These are phyloP conservation scores for Ormyrus nitidulus DNA, from an alignment of 2,888 invertebrate species.

Conservation along the genomic window DNA sequence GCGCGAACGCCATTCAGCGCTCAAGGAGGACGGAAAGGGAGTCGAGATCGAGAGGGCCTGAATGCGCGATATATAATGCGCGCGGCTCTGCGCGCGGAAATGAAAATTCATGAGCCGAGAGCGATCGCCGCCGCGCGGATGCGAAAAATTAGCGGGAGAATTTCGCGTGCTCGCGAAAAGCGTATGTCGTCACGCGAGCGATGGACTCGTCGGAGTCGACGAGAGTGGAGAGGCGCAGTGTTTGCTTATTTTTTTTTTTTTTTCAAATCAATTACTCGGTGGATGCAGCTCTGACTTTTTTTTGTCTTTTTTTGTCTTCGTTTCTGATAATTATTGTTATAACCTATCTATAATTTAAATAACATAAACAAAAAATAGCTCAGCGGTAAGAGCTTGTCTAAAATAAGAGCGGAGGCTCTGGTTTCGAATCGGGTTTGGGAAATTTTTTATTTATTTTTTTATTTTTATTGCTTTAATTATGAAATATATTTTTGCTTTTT, in stretches of 20 bases:
- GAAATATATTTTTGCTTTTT: too few species aligned
- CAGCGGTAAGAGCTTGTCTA: too few species aligned
- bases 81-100: neutral
- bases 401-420: too few species aligned
- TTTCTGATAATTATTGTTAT: neutral
- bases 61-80: neutral
- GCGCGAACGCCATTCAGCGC: slow-evolving; percentile 2
- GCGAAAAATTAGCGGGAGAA: neutral
- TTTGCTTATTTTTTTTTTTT: neutral
- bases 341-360: too few species aligned
- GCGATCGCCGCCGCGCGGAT: neutral
- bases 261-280: neutral
- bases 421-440: too few species aligned
- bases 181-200: too few species aligned
- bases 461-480: too few species aligned
- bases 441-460: too few species aligned
- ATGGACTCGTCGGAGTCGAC: too few species aligned
- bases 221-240: too few species aligned
- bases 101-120: slow-evolving; percentile 4
- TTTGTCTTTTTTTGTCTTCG: neutral
- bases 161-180: neutral
- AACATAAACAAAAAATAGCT: too few species aligned
- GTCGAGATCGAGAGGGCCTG: slow-evolving; percentile 2
- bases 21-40: slow-evolving; percentile 13
- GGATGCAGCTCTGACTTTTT: neutral